phyloP scores from a whole-genome alignment of 2,797 vertebrate genomes.

The Botia kubotai region DNA sequence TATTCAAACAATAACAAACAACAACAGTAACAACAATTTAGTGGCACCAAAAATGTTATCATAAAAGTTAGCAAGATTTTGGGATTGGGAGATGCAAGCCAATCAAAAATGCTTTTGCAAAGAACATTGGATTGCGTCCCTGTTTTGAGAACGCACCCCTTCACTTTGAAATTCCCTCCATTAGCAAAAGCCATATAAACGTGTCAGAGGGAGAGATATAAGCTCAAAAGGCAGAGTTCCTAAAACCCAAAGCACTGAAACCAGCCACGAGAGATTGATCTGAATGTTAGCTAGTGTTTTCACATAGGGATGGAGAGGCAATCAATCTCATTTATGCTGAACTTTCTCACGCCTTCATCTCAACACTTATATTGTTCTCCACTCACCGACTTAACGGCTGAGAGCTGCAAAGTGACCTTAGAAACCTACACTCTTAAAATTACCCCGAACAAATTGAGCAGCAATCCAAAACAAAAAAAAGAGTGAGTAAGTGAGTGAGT shows the following conservation, averaged over 20 bases:
- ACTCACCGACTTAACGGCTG: constrained; percentile 73
- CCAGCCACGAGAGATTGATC: constrained; percentile 55
- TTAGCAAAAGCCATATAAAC: constrained; percentile 56
- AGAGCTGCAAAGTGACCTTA: constrained; percentile 74
- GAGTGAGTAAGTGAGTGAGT: background rate
- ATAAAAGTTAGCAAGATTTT: no score
- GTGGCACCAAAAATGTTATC: no score
- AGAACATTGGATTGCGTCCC: background rate
- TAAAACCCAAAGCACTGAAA: constrained; percentile 44
- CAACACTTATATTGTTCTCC: constrained; percentile 55
- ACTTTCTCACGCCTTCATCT: constrained; percentile 68
- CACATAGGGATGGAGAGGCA: constrained; percentile 61
- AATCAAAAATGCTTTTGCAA: background rate
- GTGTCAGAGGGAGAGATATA: constrained; percentile 58
- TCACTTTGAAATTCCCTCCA: constrained; percentile 39
- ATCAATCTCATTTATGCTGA: constrained; percentile 75
- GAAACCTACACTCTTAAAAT: constrained; percentile 69
- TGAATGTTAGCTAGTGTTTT: constrained; percentile 56
- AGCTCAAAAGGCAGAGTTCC: constrained; percentile 50
- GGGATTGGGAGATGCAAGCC: no score
- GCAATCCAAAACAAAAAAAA: constrained; percentile 49
- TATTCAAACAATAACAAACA: no score
- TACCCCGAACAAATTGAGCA: constrained; percentile 66
- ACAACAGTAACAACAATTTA: no score
- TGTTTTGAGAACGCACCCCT: background rate